Base-by-base conservation (phyloP, 2,113 vertebrate species). In the Sinocyclocheilus anophthalmus region DNA sequence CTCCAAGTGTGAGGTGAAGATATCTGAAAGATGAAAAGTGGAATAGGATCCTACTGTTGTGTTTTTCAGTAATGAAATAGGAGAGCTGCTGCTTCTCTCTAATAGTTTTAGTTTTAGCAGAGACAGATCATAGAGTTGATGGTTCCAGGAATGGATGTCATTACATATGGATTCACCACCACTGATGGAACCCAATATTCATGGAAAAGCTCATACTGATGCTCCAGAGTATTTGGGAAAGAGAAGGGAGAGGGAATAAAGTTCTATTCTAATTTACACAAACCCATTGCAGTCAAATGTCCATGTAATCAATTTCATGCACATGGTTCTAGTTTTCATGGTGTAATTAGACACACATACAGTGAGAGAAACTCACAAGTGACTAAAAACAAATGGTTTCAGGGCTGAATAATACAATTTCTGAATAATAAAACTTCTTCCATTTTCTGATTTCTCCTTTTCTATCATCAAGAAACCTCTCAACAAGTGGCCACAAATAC, bases 101-200 rank as follows among this genome's bases (percentile, higher is more conserved):
- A 91, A 94, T 93, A 88, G 85, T 89, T 90, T 91, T 92, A 92
- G 89, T 89, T 90, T 91, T 92, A 92, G 89, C 91, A 91, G 88
- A 90, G 59, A 78, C 82, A 87, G 91, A 92, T 89, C 88, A 78
- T 81, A 76, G 48, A 88, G 86, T 89, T 92, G 87, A 92, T 88
- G 89, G 90, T 91, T 93, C 92, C 90, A 81, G 87, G 91, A 94
- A 93, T 89, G 89, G 89, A 91, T 83, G 85, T 84, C 88, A 89
- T 92, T 90, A 90, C 6, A 84, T 91, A 86, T 90, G 84, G 85
- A 90, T 79, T 81, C 76, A 87, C 39, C 24, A 53, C 81, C 84
- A 76, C 81, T 88, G 85, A 86, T 37, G 79, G 55, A 92, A 89
- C 70, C 75, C n/a, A 86, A 90, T 90, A 78, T 67, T 53, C 65